These are phyloP conservation scores for Conomelus anceps DNA, from an alignment of 2,888 invertebrate species.

Conservation along the genomic window DNA sequence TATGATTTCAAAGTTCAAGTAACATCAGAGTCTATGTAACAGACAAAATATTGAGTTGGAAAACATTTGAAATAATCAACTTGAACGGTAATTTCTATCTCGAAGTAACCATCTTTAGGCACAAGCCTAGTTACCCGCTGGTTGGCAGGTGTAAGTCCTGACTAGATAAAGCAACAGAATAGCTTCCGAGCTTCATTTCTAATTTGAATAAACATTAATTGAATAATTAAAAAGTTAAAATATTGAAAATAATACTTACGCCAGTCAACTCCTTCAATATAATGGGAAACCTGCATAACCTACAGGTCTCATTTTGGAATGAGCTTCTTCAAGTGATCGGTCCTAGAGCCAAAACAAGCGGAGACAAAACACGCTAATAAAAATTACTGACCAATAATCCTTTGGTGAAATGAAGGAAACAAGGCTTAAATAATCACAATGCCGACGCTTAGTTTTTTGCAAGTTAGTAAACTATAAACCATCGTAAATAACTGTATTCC, in stretches of 20 bases:
- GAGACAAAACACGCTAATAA: neutral
- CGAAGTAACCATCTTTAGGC: neutral
- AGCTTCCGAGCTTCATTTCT: neutral
- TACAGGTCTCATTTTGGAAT: conserved; percentile 1
- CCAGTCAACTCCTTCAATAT: neutral
- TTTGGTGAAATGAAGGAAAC: neutral
- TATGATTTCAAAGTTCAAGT: too few species aligned
- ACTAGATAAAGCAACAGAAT: neutral
- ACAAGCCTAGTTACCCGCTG: neutral
- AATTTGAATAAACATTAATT: neutral
- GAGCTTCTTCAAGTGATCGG: neutral
- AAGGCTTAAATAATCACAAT: neutral
- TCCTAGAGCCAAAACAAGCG: conserved; percentile 1
- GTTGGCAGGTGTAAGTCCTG: neutral
- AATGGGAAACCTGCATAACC: conserved; percentile 8
- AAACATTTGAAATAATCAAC: neutral
- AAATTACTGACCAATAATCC: neutral
- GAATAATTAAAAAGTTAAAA: neutral
- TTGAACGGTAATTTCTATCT: neutral
- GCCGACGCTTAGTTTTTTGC: neutral
- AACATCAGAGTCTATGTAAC: neutral
- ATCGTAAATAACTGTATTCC: neutral
- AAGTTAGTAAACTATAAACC: neutral
- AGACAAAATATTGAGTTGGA: neutral
- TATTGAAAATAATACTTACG: neutral